A percentile compares a stretch with the other conserved stretches of the same genome.
These are phyloP conservation scores for Mythimna ferrago DNA, from an alignment of 2,888 invertebrate genomes.

Conservation along the genomic window DNA sequence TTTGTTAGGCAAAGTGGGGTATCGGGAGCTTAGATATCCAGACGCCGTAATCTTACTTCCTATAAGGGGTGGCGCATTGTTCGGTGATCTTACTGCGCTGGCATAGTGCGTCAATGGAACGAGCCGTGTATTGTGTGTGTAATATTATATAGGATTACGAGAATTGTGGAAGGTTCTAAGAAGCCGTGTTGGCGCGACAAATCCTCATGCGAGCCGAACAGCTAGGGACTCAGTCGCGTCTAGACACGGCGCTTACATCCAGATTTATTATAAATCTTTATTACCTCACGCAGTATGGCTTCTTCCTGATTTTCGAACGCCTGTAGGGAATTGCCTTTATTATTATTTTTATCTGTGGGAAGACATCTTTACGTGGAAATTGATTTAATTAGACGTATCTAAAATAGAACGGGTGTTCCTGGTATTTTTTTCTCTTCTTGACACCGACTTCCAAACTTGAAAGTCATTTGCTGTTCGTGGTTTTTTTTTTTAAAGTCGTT, in stretches of 20 bases:
- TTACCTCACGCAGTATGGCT: slow-evolving; percentile 43
- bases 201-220: slow-evolving; percentile 70
- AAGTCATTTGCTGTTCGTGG: too few species aligned
- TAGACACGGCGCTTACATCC: slow-evolving; percentile 70
- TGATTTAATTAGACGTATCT: not conserved
- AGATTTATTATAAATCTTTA: slow-evolving; percentile 62
- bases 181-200: slow-evolving; percentile 75
- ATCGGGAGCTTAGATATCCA: slow-evolving; percentile 42
- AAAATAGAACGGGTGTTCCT: not conserved
- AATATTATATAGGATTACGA: slow-evolving; percentile 55
- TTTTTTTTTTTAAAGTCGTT: too few species aligned
- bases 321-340: slow-evolving; percentile 13
- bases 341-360: not conserved
- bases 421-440: too few species aligned
- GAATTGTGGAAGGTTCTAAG: slow-evolving; percentile 58
- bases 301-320: slow-evolving; percentile 35
- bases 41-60: slow-evolving; percentile 40
- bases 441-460: too few species aligned
- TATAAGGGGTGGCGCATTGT: slow-evolving; percentile 44
- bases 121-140: slow-evolving; percentile 43
- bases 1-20: slow-evolving; percentile 37
- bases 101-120: slow-evolving; percentile 20
- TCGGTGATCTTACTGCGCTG: slow-evolving; percentile 43
- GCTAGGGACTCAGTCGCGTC: slow-evolving; percentile 69
- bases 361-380: not conserved